phyloP scores from a whole-genome alignment of 2,888 invertebrate genomes.

The Brenthis ino region DNA sequence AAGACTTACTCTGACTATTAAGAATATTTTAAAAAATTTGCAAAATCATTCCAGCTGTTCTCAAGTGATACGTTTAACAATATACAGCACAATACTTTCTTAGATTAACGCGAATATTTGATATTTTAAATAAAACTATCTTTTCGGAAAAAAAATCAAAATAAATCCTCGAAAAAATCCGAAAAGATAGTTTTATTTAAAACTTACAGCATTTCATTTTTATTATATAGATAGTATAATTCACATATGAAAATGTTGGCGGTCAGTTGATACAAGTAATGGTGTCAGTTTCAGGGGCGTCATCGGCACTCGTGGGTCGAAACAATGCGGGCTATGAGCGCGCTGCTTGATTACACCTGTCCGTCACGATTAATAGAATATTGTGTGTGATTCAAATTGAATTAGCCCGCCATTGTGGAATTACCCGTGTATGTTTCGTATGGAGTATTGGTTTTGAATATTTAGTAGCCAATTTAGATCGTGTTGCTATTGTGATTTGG shows the following conservation, averaged over 20 bases:
- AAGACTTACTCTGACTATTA: too few species aligned
- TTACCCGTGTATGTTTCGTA: slow-evolving; percentile 70
- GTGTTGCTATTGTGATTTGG: slow-evolving; percentile 57
- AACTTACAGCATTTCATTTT: too few species aligned
- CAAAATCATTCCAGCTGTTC: too few species aligned
- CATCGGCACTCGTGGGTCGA: slow-evolving; percentile 50
- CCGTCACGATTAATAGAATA: slow-evolving; percentile 80
- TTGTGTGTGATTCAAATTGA: slow-evolving; percentile 79
- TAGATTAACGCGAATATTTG: too few species aligned
- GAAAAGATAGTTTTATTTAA: too few species aligned
- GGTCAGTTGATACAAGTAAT: slow-evolving; percentile 32
- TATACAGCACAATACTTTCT: too few species aligned
- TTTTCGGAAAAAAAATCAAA: too few species aligned
- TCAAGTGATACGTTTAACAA: too few species aligned
- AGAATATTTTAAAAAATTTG: too few species aligned
- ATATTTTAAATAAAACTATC: too few species aligned
- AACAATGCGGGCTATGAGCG: slow-evolving; percentile 52
- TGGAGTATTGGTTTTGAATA: slow-evolving; percentile 74
- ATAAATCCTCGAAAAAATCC: too few species aligned
- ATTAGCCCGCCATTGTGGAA: slow-evolving; percentile 75
- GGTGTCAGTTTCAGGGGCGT: slow-evolving; percentile 48
- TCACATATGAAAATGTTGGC: background rate
- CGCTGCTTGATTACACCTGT: slow-evolving; percentile 78
- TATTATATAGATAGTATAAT: background rate
- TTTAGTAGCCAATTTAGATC: slow-evolving; percentile 75